A percentile compares a stretch with the other conserved stretches of the same genome.
Evolutionary conservation across 2,113 vertebrate species (phyloP).

Genomic region (Ammodytes dubius): DNA sequence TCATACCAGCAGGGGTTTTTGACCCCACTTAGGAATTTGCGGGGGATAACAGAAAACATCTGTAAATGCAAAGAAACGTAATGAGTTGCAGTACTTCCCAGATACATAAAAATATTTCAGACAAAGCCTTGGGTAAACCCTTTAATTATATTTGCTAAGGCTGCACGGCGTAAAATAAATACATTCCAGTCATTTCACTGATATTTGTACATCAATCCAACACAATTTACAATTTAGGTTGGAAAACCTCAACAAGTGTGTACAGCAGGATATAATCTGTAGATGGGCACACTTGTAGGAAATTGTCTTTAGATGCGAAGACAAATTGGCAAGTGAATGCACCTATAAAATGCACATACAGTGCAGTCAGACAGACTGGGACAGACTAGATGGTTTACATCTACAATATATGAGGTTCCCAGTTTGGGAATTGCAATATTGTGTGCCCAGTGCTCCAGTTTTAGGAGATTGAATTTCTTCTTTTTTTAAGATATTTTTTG

Average conservation of each 20-base stretch:
- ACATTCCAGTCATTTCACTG: not conserved
- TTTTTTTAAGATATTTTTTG: no score
- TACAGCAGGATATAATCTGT: not conserved
- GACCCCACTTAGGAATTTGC: slow-evolving; percentile 88
- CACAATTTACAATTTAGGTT: no score
- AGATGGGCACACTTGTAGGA: not conserved
- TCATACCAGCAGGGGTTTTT: slow-evolving; percentile 98
- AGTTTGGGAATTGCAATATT: not conserved
- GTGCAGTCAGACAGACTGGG: not conserved
- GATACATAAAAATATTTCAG: slow-evolving; percentile 10
- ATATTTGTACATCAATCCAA: not conserved
- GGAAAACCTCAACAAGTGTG: not conserved
- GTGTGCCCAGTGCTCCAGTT: not conserved
- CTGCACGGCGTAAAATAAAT: not conserved
- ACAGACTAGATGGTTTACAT: not conserved
- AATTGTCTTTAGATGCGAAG: slow-evolving; percentile 6
- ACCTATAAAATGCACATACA: not conserved
- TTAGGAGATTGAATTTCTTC: not conserved
- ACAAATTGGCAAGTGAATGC: not conserved
- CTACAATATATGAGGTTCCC: not conserved
- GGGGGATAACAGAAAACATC: slow-evolving; percentile 95
- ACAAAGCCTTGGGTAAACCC: slow-evolving; percentile 10
- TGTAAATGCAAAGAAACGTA: slow-evolving; percentile 76
- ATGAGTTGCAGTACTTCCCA: slow-evolving; percentile 4
- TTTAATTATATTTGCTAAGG: not conserved